Evolutionary conservation across 2,888 invertebrate species (phyloP).

Genomic region (Kryphioiulus occultus): DNA sequence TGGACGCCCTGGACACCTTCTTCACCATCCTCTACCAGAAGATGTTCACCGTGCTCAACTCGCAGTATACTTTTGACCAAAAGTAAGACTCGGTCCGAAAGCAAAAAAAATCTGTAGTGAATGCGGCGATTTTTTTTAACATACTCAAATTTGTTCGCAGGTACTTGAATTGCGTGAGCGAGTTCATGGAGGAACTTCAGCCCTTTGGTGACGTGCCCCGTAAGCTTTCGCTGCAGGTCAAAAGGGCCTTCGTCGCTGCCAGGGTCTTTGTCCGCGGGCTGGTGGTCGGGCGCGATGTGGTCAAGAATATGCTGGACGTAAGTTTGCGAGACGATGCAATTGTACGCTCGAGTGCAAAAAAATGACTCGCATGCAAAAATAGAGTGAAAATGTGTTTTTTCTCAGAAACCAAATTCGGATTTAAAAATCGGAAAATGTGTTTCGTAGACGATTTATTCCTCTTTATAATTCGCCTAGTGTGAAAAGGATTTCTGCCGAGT

Average conservation of each 20-base stretch:
- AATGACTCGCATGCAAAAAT: too few species aligned
- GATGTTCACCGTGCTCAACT: slow-evolving; percentile 94
- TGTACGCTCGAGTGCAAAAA: too few species aligned
- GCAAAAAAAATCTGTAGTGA: too few species aligned
- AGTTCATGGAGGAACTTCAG: slow-evolving; percentile 90
- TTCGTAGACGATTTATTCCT: too few species aligned
- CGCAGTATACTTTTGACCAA: slow-evolving; percentile 88
- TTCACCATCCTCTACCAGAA: slow-evolving; percentile 91
- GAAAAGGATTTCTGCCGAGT: too few species aligned
- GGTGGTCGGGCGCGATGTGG: slow-evolving; percentile 80
- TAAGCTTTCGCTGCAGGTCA: slow-evolving; percentile 87
- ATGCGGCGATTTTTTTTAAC: too few species aligned
- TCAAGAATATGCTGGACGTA: slow-evolving; percentile 79
- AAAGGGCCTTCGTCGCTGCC: slow-evolving; percentile 93
- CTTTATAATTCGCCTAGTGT: too few species aligned
- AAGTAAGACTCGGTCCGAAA: too few species aligned
- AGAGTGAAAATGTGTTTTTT: too few species aligned
- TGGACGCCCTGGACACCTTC: slow-evolving; percentile 88
- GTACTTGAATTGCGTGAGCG: slow-evolving; percentile 85
- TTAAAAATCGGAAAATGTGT: too few species aligned
- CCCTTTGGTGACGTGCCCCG: slow-evolving; percentile 95
- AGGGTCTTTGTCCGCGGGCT: slow-evolving; percentile 92
- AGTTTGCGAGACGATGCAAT: too few species aligned
- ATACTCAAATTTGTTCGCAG: slow-evolving; percentile 65
- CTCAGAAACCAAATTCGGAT: too few species aligned